Evolutionary conservation across 2,113 vertebrate genomes (phyloP), one percentile per base, ranked within the genome.

Genomic region (Crocuta crocuta): DNA sequence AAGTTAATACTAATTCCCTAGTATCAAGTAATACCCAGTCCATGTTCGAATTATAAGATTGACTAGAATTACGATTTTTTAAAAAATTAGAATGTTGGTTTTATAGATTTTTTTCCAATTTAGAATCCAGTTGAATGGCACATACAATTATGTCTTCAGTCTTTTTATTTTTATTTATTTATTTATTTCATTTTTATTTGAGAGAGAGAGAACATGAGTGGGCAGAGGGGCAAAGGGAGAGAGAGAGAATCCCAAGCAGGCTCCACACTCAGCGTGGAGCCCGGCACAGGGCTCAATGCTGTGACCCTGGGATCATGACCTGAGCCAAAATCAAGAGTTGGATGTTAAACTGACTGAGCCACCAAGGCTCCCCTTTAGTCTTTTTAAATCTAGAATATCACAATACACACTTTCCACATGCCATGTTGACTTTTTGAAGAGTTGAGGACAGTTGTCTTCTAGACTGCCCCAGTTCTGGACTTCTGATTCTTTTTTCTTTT

Each of bases 341-440:
- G 58, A 61, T 8, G 21, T 23, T 61, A 61, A 61, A 61, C 58
- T 23, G 58, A 61, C 58, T 9, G 58, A 61, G 58, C 21, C 7
- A 3, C 58, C 58, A 19, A 61, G 58, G 21, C 9, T 7, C 58
- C 58, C 21, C 85, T 70, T 80, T 3, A 21, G 23, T 83, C 13
- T 90, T 15, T 92, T 82, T 73, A 48, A 19, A 63, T 70, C 23
- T 84, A 43, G 26, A 94, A 65, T 43, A 65, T 39, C n/a, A 7
- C 11, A 13, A 15, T 45, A 53, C 3, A 53, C n/a, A 10, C 21
- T 19, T 93, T 91, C 68, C 48, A n/a, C 43, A 43, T 58, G 28
- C n/a, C 91, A 31, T 3, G 43, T 48, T 94, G 43, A 84, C 19
- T 81, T 95, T 93, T 91, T n/a, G n/a, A 88, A 96, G 53, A 85